A percentile compares a stretch with the other conserved stretches of the same genome.
Evolutionary conservation across 1,140 invertebrate genomes (phyloP).

Genomic region (Telenomus remus): DNA sequence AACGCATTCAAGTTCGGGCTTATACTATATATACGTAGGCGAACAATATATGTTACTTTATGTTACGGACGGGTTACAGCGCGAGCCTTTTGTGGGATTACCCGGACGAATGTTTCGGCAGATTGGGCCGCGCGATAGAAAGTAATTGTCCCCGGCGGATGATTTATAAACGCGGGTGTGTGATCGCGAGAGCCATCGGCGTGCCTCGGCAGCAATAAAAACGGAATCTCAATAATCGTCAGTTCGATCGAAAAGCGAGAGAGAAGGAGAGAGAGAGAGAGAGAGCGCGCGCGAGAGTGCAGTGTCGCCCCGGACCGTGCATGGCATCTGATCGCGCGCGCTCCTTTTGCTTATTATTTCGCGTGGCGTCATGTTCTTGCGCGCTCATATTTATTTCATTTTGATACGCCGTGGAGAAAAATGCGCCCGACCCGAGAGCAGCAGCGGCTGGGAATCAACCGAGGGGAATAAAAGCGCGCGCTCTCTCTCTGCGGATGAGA

Average conservation of each 20-base stretch:
- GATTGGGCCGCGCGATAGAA: conserved; percentile 34
- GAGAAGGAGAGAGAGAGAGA: too few species aligned
- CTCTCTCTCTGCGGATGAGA: conserved; percentile 51
- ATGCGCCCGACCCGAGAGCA: conserved; percentile 16
- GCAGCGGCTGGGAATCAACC: conserved; percentile 24
- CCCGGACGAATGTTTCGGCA: conserved; percentile 28
- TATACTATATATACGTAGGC: conserved; percentile 24
- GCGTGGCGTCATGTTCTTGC: conserved; percentile 24
- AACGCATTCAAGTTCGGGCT: conserved; percentile 30
- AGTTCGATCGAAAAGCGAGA: conserved; percentile 2
- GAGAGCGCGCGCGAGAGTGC: not conserved
- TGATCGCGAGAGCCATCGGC: conserved; percentile 1
- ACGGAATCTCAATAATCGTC: conserved; percentile 19
- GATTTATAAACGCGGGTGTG: conserved; percentile 16
- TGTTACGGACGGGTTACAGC: conserved; percentile 36
- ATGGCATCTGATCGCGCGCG: conserved; percentile 5
- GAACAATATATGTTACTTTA: conserved; percentile 45
- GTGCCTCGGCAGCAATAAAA: conserved; percentile 19
- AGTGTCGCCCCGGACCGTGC: conserved; percentile 3
- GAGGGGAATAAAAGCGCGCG: conserved; percentile 21
- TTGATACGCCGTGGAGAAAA: conserved; percentile 36
- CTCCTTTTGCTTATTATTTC: conserved; percentile 28
- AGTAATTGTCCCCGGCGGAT: conserved; percentile 43
- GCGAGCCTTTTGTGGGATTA: conserved; percentile 28
- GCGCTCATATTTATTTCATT: conserved; percentile 49